Base-by-base conservation (phyloP, 2,113 vertebrate genomes). In the Coturnix japonica region DNA sequence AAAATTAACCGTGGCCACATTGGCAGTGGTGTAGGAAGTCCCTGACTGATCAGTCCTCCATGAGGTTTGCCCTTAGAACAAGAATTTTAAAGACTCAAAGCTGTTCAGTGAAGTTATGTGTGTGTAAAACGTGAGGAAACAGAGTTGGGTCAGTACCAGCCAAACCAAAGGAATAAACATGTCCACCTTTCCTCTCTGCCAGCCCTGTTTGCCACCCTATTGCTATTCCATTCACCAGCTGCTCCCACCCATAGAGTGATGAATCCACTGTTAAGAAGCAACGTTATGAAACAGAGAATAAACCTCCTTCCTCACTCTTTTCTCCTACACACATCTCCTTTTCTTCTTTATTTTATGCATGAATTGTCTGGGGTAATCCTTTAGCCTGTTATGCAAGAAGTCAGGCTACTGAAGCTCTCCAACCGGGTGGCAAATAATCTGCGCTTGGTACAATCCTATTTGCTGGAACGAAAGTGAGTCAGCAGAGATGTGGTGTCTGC, bases 381-480 rank as follows among this genome's bases (percentile, higher is more conserved):
- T 76, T 20, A 70, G 60, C 35, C 56, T 81, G 87, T 94, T 94
- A 91, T 23, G 78, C 95, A 92, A 94, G 78, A n/a, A 80, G 44
- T 65, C 84, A 67, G 72, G 53, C 57, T 9, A 74, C 65, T 22
- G 75, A 91, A 60, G 56, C 56, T 74, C 91, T 75, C 61, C 76
- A 90, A 69, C 15, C 64, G 46, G 46, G 53, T 44, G 82, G 77
- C 66, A 91, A 87, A 82, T 82, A 85, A 94, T 77, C 84, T 28
- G 75, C 69, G 46, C 85, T 71, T 17, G 65, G n/a, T 47, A 14
- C 72, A 93, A 92, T 78, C 79, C 89, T 65, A 59, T 91, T 89
- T 92, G 87, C 76, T 78, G 92, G 35, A 66, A 26, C 19, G 89
- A 70, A 66, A 85, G 69, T 85, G 91, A 95, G 92, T 94, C 91